Evolutionary conservation across 2,113 vertebrate genomes (phyloP).

Genomic region (Hemiprocne comata): DNA sequence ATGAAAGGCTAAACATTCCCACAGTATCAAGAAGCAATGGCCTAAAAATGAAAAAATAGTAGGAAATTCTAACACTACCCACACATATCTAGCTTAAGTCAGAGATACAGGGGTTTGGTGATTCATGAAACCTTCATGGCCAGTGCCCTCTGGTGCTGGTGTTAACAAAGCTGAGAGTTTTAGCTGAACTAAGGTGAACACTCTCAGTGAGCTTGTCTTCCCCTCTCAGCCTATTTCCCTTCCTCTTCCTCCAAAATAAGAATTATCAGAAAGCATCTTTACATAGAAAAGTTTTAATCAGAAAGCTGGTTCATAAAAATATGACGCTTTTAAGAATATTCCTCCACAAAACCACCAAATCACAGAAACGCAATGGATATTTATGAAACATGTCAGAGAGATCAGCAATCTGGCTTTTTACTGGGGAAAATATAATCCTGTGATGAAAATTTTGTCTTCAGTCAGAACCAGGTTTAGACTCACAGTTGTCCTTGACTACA

Average conservation of each 20-base stretch:
- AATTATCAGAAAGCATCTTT: background rate
- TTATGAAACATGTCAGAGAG: background rate
- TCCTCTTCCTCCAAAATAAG: background rate
- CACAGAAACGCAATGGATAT: background rate
- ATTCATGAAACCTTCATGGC: background rate
- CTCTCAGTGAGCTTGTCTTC: background rate
- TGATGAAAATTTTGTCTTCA: background rate
- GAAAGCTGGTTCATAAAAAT: background rate
- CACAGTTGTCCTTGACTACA: background rate
- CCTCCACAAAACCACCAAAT: background rate
- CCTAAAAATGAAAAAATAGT: background rate
- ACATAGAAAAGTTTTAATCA: background rate
- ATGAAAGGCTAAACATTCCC: background rate
- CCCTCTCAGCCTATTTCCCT: background rate
- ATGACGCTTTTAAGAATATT: background rate
- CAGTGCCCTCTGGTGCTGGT: accelerated
- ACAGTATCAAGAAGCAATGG: background rate
- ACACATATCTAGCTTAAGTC: background rate
- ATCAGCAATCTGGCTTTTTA: background rate
- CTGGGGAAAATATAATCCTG: background rate
- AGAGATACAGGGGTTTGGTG: background rate
- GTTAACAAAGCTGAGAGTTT: background rate
- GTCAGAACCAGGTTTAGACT: background rate
- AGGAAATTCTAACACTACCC: background rate
- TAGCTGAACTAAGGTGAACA: background rate